A percentile compares a stretch with the other conserved stretches of the same genome.
phyloP scores from a whole-genome alignment of 1,140 invertebrate genomes.

The Pseudomyrmex dendroicus region DNA sequence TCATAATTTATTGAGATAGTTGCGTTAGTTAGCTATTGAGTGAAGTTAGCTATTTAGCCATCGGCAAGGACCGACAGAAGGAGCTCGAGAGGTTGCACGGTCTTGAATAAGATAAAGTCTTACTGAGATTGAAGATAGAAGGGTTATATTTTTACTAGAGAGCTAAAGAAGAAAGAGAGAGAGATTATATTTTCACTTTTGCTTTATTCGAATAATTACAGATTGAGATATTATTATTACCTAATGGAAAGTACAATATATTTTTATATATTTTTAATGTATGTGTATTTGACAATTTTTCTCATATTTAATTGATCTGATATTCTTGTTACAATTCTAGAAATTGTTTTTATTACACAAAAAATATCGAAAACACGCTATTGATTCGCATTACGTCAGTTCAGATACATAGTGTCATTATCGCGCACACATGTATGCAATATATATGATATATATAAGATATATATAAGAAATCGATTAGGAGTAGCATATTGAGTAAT shows the following conservation, averaged over 20 bases:
- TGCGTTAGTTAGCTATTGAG: conserved; percentile 85
- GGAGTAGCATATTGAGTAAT: conserved; percentile 28
- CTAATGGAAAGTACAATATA: too few relatives aligned
- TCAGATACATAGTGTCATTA: not conserved
- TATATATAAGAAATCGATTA: conserved; percentile 5
- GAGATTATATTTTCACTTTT: too few relatives aligned
- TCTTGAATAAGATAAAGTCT: conserved; percentile 82
- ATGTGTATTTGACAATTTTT: not conserved
- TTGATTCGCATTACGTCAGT: not conserved
- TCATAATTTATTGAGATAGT: conserved; percentile 86
- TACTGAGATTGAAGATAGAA: conserved; percentile 71
- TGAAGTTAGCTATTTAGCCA: conserved; percentile 85
- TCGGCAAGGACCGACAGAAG: conserved; percentile 77
- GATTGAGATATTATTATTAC: too few relatives aligned
- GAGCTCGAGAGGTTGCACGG: conserved; percentile 71
- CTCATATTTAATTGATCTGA: not conserved
- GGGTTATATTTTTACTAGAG: not conserved
- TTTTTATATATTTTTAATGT: too few relatives aligned
- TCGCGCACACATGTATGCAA: too few relatives aligned
- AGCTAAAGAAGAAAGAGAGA: too few relatives aligned
- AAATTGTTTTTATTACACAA: conserved; percentile 7
- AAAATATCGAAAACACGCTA: not conserved
- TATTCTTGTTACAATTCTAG: not conserved
- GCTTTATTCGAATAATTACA: too few relatives aligned
- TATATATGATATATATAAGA: too few relatives aligned